phyloP scores from a whole-genome alignment of 2,113 vertebrate species.

The human (Homo sapiens) region GRCh38 chr18:49038501-49039000 shows the following conservation, averaged over 20 bases:
- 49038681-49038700: neutral
- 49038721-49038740: neutral
- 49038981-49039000: neutral
- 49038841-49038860: neutral
- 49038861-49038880: neutral
- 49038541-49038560: neutral
- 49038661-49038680: neutral
- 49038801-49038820: neutral
- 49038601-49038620: neutral
- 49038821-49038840: neutral
- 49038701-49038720: neutral
- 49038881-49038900: neutral
- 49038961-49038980: neutral
- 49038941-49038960: neutral
- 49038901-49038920: neutral
- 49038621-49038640: slow-evolving; percentile 38
- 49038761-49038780: neutral
- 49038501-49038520: neutral
- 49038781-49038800: neutral
- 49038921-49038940: neutral
- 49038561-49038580: neutral
- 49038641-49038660: neutral
- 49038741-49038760: neutral
- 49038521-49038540: slow-evolving; percentile 30
- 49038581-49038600: slow-evolving; percentile 13